phyloP scores from a whole-genome alignment of 2,113 vertebrate species.

The Pyxicephalus adspersus region DNA sequence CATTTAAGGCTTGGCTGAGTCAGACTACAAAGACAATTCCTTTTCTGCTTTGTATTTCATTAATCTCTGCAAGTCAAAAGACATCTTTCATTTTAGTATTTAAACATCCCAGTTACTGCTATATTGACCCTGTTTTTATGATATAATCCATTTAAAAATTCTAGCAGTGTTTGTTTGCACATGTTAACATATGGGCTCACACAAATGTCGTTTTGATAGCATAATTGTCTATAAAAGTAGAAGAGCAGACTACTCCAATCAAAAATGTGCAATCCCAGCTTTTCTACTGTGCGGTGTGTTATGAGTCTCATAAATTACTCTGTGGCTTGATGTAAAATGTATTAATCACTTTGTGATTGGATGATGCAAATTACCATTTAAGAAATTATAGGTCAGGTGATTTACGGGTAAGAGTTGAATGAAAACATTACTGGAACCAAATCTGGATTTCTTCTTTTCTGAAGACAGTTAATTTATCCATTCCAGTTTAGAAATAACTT shows the following conservation, averaged over 20 bases:
- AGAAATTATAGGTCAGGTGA: slow-evolving; percentile 7
- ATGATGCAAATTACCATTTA: background rate
- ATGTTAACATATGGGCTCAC: too few species aligned
- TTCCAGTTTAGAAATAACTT: slow-evolving; percentile 48
- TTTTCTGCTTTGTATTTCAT: too few species aligned
- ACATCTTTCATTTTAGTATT: too few species aligned
- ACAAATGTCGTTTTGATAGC: too few species aligned
- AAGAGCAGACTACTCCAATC: background rate
- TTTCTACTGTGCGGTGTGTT: background rate
- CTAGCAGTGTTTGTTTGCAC: too few species aligned
- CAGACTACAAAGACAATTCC: too few species aligned
- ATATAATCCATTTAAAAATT: too few species aligned
- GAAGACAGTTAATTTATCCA: slow-evolving; percentile 33
- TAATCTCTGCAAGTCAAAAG: too few species aligned
- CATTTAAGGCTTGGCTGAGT: too few species aligned
- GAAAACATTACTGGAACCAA: slow-evolving; percentile 41
- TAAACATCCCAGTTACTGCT: too few species aligned
- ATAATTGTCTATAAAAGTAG: too few species aligned
- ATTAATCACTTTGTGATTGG: slow-evolving; percentile 33
- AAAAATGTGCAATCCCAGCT: background rate
- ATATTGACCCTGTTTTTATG: too few species aligned
- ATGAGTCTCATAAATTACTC: background rate
- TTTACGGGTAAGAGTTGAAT: slow-evolving; percentile 5
- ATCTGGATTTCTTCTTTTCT: slow-evolving; percentile 5
- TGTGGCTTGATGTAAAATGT: slow-evolving; percentile 2